Percentiles rank a stretch among this genome's conserved stretches.
Evolutionary conservation across 2,888 invertebrate species (phyloP).

Genomic region (Dermolepida albohirtum): DNA sequence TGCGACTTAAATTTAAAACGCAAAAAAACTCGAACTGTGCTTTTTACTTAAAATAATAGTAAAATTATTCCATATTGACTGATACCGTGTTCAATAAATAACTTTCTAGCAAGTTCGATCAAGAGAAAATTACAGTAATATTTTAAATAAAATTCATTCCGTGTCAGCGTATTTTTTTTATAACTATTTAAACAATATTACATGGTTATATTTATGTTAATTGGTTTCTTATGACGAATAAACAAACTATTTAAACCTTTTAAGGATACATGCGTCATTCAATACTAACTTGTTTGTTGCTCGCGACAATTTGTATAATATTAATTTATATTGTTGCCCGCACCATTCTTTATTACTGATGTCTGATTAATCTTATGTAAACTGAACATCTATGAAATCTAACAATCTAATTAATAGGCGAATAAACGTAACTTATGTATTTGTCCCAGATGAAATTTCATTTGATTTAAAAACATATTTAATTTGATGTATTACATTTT

Average conservation of each 20-base stretch:
- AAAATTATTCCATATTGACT: too few species aligned
- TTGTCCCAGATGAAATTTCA: too few species aligned
- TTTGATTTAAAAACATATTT: too few species aligned
- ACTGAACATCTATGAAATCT: not conserved
- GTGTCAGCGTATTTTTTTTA: not conserved
- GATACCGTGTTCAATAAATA: too few species aligned
- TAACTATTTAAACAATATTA: not conserved
- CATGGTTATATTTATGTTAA: slow-evolving; percentile 27
- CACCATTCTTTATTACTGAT: not conserved
- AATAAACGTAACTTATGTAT: too few species aligned
- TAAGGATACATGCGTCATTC: slow-evolving; percentile 25
- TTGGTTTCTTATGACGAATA: slow-evolving; percentile 34
- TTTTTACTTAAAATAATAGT: too few species aligned
- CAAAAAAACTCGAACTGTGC: too few species aligned
- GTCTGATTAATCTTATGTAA: not conserved
- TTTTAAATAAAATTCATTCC: too few species aligned
- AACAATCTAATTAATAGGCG: too few species aligned
- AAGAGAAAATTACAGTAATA: too few species aligned
- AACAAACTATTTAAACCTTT: slow-evolving; percentile 35
- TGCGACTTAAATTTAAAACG: too few species aligned
- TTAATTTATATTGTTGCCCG: slow-evolving; percentile 20
- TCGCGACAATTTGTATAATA: slow-evolving; percentile 7
- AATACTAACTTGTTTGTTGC: slow-evolving; percentile 11
- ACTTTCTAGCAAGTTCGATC: too few species aligned
- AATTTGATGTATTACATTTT: not conserved